Conservation (phyloP, 2,888 invertebrate genomes). For the Ptycholaimellus sp. region DNA sequence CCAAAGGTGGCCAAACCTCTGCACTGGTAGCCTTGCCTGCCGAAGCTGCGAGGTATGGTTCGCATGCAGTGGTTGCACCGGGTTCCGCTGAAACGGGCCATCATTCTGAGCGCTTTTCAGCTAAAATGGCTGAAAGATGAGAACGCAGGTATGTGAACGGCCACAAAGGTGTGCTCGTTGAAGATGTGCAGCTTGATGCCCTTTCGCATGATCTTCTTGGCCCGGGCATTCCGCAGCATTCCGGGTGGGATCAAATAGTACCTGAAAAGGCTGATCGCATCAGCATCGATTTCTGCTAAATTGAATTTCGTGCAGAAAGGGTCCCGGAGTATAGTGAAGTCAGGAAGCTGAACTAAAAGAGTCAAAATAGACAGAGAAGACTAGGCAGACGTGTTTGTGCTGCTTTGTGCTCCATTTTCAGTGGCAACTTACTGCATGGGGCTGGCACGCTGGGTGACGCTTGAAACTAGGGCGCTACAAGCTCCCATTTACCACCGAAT, state of each 20-base stretch:
- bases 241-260: constrained; percentile 21
- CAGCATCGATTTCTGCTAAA: too few species aligned
- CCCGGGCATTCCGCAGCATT: constrained; percentile 14
- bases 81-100: constrained; percentile 12
- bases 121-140: neutral
- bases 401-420: too few species aligned
- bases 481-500: too few species aligned
- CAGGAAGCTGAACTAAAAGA: too few species aligned
- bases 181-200: constrained; percentile 24
- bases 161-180: constrained; percentile 25
- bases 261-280: constrained; percentile 10
- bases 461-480: too few species aligned
- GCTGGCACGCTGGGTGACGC: too few species aligned
- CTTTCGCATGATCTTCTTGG: constrained; percentile 15
- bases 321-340: too few species aligned
- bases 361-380: too few species aligned
- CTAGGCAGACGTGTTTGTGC: too few species aligned
- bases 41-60: constrained; percentile 18
- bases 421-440: too few species aligned
- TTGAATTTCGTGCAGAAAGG: too few species aligned
- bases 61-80: constrained; percentile 20
- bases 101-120: neutral
- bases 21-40: constrained; percentile 25
- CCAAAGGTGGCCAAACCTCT: constrained; percentile 13
- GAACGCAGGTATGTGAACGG: constrained; percentile 22